phyloP scores from a whole-genome alignment of 2,113 vertebrate genomes.

The Nanorana parkeri region DNA sequence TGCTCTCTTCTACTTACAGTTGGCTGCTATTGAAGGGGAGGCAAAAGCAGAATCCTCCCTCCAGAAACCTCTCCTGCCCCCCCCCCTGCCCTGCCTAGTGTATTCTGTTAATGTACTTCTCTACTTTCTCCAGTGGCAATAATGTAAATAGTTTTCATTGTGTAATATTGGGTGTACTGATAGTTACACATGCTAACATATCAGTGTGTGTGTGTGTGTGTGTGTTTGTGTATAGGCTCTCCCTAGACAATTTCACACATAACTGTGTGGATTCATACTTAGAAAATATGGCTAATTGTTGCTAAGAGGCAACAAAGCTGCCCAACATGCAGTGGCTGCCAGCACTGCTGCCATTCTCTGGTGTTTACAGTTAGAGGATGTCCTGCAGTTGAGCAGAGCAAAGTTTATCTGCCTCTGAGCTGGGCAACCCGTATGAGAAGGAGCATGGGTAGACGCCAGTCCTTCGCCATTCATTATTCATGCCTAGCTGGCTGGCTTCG shows the following conservation, averaged over 20 bases:
- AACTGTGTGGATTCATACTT: not conserved
- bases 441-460: conserved; percentile 22
- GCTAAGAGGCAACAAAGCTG: conserved; percentile 14
- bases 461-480: conserved; percentile 34
- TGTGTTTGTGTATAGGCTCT: not conserved
- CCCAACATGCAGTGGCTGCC: not conserved
- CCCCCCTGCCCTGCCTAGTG: too few relatives aligned
- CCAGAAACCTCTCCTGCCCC: too few relatives aligned
- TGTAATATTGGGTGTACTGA: not conserved
- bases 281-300: conserved; percentile 24
- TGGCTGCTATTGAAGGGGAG: too few relatives aligned
- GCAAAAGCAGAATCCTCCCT: too few relatives aligned
- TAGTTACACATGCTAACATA: not conserved
- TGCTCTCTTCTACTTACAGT: too few relatives aligned
- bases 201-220: not conserved
- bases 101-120: too few relatives aligned
- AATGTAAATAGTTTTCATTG: not conserved
- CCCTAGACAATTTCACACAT: conserved; percentile 1
- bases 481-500: conserved; percentile 23
- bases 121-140: too few relatives aligned
- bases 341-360: not conserved
- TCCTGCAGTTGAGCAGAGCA: conserved; percentile 18
- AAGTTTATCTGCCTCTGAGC: conserved; percentile 21
- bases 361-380: conserved; percentile 21
- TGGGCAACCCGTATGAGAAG: conserved; percentile 15